Conservation (phyloP, 2,797 vertebrate species). For the Trachurus trachurus region DNA sequence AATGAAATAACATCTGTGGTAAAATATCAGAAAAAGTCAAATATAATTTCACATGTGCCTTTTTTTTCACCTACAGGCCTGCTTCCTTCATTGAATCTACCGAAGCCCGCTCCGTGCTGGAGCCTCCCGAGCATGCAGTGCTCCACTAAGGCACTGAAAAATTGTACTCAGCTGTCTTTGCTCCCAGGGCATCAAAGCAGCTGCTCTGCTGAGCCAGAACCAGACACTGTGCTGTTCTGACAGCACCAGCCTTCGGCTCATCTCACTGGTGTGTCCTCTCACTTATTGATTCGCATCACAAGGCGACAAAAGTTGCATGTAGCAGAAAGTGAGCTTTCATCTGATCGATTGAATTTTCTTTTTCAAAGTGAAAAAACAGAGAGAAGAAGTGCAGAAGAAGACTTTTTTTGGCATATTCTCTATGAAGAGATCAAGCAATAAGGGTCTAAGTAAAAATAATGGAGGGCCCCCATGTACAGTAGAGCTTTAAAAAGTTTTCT, state of each 20-base stretch:
- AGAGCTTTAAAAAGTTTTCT: conserved; percentile 24
- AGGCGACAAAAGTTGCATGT: conserved; percentile 47
- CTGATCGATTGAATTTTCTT: conserved; percentile 18
- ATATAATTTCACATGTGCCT: conserved; percentile 49
- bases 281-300: conserved; percentile 42
- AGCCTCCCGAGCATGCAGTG: conserved; percentile 69
- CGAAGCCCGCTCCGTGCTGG: conserved; percentile 52
- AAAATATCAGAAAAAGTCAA: conserved; percentile 37
- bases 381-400: not conserved
- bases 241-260: conserved; percentile 48
- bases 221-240: conserved; percentile 86
- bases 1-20: conserved; percentile 31
- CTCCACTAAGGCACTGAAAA: conserved; percentile 64
- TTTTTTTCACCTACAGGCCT: conserved; percentile 65
- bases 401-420: not conserved
- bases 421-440: conserved; percentile 13
- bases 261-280: conserved; percentile 57
- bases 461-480: conserved; percentile 3
- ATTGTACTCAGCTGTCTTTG: conserved; percentile 54
- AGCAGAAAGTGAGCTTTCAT: conserved; percentile 44
- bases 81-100: conserved; percentile 57
- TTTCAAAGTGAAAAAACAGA: not conserved
- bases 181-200: conserved; percentile 70
- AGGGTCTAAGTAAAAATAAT: not conserved
- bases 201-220: conserved; percentile 73